These are phyloP conservation scores for Drosophila bifasciata DNA, from an alignment of 1,140 invertebrate genomes.

Conservation along the genomic window DNA sequence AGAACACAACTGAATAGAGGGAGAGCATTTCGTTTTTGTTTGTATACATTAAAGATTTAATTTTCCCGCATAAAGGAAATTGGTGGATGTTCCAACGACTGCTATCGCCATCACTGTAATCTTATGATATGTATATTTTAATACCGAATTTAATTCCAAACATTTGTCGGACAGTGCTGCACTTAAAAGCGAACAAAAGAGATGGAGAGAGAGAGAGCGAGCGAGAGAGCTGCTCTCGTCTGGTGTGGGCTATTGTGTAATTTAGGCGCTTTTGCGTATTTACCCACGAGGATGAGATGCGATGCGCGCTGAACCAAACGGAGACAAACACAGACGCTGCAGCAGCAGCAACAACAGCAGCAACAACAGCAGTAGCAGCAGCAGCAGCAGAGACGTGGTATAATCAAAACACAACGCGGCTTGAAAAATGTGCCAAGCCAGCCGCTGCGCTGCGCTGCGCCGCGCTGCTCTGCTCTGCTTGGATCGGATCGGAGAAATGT, in stretches of 20 bases:
- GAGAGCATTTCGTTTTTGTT: too few species aligned
- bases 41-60: background rate
- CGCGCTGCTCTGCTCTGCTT: conserved; percentile 45
- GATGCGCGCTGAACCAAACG: conserved; percentile 76
- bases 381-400: conserved; percentile 3
- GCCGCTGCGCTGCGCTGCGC: conserved; percentile 46
- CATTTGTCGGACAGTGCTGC: conserved; percentile 32
- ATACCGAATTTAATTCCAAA: background rate
- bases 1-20: too few species aligned
- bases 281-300: conserved; percentile 81
- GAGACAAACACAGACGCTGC: conserved; percentile 68
- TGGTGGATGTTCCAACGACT: too few species aligned
- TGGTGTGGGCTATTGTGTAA: conserved; percentile 69
- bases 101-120: too few species aligned
- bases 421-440: conserved; percentile 76
- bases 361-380: conserved; percentile 16
- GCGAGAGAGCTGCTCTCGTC: conserved; percentile 36
- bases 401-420: conserved; percentile 47
- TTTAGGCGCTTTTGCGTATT: conserved; percentile 77
- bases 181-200: conserved; percentile 9
- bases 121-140: too few species aligned
- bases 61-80: too few species aligned
- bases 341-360: conserved; percentile 13
- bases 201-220: conserved; percentile 10
- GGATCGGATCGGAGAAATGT: conserved; percentile 70